phyloP scores from a whole-genome alignment of 2,888 invertebrate genomes.

The Catonia carolina region DNA sequence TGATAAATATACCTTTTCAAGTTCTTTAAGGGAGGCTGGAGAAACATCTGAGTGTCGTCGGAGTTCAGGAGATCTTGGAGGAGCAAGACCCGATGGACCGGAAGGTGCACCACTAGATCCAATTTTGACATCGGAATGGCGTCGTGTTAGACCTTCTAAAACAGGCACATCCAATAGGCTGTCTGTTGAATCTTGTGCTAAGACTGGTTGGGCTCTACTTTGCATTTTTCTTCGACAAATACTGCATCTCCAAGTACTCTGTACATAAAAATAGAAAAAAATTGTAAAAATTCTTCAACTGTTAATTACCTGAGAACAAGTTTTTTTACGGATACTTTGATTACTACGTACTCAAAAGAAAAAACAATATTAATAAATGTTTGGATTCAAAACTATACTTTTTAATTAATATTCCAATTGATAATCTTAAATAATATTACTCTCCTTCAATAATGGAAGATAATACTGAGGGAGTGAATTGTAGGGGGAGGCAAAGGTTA shows the following conservation, averaged over 20 bases:
- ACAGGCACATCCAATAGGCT: constrained; percentile 73
- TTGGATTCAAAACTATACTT: no score
- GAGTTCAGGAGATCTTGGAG: constrained; percentile 74
- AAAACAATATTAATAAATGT: no score
- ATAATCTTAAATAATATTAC: no score
- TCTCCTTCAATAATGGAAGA: no score
- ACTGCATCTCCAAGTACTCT: constrained; percentile 82
- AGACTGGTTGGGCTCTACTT: constrained; percentile 61
- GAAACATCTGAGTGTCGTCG: constrained; percentile 81
- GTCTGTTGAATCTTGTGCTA: constrained; percentile 77
- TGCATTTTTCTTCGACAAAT: constrained; percentile 75
- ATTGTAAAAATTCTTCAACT: neutral
- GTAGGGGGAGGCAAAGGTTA: no score
- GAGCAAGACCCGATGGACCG: constrained; percentile 55
- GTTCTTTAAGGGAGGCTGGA: constrained; percentile 76
- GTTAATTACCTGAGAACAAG: neutral
- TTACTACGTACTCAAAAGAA: no score
- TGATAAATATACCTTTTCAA: constrained; percentile 88
- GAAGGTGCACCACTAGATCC: constrained; percentile 45
- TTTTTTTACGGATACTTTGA: neutral
- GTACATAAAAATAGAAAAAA: constrained; percentile 29
- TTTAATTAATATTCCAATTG: no score
- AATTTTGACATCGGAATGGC: constrained; percentile 71
- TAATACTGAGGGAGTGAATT: no score
- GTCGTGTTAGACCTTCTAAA: constrained; percentile 67